Percentiles rank a stretch among this genome's conserved stretches.
Evolutionary conservation across 2,888 invertebrate species (phyloP).

Genomic region (Torymus texanus): DNA sequence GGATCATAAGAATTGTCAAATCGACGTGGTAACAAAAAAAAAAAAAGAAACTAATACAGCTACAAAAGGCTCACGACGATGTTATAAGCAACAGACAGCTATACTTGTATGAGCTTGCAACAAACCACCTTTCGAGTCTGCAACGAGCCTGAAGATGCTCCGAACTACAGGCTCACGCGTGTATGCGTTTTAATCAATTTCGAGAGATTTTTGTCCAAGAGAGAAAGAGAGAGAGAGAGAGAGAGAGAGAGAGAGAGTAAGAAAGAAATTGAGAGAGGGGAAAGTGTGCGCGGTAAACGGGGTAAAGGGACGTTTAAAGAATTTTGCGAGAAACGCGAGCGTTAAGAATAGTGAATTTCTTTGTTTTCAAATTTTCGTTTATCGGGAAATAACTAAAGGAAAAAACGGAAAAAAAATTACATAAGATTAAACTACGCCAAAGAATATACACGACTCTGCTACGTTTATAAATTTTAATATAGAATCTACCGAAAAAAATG

Average conservation of each 20-base stretch:
- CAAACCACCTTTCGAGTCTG: not conserved
- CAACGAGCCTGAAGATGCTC: slow-evolving; percentile 2
- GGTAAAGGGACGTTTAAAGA: not conserved
- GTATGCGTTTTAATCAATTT: slow-evolving; percentile 25
- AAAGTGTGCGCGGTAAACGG: slow-evolving; percentile 18
- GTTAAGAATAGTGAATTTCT: slow-evolving; percentile 37
- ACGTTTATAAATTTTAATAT: slow-evolving; percentile 59
- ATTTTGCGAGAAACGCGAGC: slow-evolving; percentile 28
- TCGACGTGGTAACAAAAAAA: slow-evolving; percentile 12
- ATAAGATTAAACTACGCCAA: slow-evolving; percentile 54
- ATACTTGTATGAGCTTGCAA: slow-evolving; percentile 14
- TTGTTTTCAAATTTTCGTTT: slow-evolving; percentile 17
- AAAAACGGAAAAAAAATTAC: slow-evolving; percentile 25
- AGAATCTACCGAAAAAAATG: slow-evolving; percentile 45
- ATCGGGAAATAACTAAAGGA: slow-evolving; percentile 12
- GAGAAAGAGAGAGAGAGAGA: not conserved
- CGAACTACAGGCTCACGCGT: not conserved
- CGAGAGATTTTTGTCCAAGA: slow-evolving; percentile 31
- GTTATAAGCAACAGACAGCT: no score
- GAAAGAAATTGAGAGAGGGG: slow-evolving; percentile 6
- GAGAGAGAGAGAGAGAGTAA: not conserved
- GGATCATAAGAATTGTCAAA: slow-evolving; percentile 28
- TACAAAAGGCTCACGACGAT: no score
- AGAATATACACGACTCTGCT: slow-evolving; percentile 58
- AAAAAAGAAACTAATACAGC: slow-evolving; percentile 17